Conservation (phyloP, 1,140 invertebrate genomes). For the Glossosoma conforme region DNA sequence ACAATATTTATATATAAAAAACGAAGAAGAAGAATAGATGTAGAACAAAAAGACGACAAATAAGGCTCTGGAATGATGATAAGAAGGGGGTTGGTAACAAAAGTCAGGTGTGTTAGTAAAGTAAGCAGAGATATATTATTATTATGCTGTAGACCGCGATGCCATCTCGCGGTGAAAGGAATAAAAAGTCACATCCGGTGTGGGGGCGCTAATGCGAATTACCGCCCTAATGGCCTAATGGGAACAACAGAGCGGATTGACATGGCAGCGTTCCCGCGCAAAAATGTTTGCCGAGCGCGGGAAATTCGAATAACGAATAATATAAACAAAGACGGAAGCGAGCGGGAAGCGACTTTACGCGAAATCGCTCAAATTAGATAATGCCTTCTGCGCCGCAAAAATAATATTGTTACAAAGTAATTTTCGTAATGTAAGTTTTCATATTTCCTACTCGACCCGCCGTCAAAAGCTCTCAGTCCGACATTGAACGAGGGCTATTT, state of each 20-base stretch:
- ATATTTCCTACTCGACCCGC: conserved; percentile 8
- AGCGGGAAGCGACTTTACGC: not conserved
- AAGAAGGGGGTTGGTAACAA: too few relatives aligned
- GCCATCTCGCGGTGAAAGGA: too few relatives aligned
- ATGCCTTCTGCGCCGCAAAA: conserved; percentile 12
- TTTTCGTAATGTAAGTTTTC: conserved; percentile 29
- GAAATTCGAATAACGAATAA: conserved; percentile 7
- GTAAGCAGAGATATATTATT: too few relatives aligned
- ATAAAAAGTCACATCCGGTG: too few relatives aligned
- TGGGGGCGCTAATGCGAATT: conserved; percentile 16
- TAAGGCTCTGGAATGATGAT: too few relatives aligned
- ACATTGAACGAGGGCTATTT: too few relatives aligned
- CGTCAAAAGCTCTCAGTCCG: too few relatives aligned
- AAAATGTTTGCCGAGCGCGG: conserved; percentile 9
- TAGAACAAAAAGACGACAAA: too few relatives aligned
- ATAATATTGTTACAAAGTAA: conserved; percentile 28
- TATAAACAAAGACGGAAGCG: conserved; percentile 12
- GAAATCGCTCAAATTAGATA: conserved; percentile 27
- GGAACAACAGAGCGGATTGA: conserved; percentile 26
- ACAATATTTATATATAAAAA: too few relatives aligned
- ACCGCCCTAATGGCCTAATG: conserved; percentile 18
- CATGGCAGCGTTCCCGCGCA: conserved; percentile 14
- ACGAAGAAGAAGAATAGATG: too few relatives aligned
- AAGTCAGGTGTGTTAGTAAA: too few relatives aligned
- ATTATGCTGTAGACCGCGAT: too few relatives aligned